Conservation (phyloP, 2,888 invertebrate genomes). For the Corbicula japonica region DNA sequence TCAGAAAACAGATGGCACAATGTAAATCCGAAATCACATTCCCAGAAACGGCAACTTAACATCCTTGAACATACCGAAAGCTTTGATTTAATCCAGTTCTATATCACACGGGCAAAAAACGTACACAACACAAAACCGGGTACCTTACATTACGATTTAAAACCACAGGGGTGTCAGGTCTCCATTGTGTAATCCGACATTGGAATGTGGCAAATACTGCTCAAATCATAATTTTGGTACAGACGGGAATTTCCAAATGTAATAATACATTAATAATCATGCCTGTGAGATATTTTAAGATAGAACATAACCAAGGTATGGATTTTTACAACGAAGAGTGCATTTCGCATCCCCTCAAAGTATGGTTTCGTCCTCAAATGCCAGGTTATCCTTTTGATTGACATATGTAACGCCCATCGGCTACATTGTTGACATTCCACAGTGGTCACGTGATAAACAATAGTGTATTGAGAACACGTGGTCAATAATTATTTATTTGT, state of each 20-base stretch:
- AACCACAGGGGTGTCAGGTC: slow-evolving; percentile 55
- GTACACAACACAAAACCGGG: slow-evolving; percentile 65
- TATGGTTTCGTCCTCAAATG: slow-evolving; percentile 61
- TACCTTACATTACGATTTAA: slow-evolving; percentile 49
- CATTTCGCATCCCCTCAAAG: neutral
- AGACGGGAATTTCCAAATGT: no score
- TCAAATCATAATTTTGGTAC: no score
- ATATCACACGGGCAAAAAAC: slow-evolving; percentile 54
- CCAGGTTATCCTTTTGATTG: slow-evolving; percentile 73
- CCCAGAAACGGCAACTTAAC: slow-evolving; percentile 6
- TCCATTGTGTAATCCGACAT: slow-evolving; percentile 52
- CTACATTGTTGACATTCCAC: slow-evolving; percentile 76
- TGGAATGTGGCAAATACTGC: slow-evolving; percentile 53
- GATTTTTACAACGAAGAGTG: slow-evolving; percentile 6
- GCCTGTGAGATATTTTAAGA: neutral
- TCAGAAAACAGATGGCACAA: no score
- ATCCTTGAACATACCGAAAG: slow-evolving; percentile 63
- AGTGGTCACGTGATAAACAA: slow-evolving; percentile 70
- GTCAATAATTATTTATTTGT: slow-evolving; percentile 53
- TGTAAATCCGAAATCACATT: neutral
- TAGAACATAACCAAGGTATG: neutral
- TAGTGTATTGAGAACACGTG: slow-evolving; percentile 65
- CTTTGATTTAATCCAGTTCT: slow-evolving; percentile 32
- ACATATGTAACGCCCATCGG: slow-evolving; percentile 73
- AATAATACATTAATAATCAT: neutral